Percentiles rank a stretch among this genome's conserved stretches.
These are phyloP conservation scores for Mirza zaza DNA, from an alignment of 2,113 vertebrate genomes.

Conservation along the genomic window DNA sequence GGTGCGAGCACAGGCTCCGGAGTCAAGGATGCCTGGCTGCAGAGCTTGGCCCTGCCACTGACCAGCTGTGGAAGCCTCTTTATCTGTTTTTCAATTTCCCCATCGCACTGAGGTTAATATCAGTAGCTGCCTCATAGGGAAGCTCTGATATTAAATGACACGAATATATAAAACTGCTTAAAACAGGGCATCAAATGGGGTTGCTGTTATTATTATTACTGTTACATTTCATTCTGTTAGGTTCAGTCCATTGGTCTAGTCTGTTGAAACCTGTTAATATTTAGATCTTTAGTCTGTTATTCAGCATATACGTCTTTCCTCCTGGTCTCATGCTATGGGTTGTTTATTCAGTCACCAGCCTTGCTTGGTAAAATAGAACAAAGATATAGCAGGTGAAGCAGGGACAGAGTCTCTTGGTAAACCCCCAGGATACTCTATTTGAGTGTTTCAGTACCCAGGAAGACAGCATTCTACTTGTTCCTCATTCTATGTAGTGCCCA, in stretches of 20 bases:
- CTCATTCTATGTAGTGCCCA: neutral
- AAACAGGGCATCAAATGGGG: neutral
- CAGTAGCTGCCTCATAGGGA: neutral
- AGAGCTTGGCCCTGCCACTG: neutral
- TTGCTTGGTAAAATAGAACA: neutral
- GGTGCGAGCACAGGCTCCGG: neutral
- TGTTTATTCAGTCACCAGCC: neutral
- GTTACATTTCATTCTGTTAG: neutral
- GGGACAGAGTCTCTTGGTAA: neutral
- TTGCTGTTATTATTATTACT: neutral
- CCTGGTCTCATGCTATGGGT: neutral
- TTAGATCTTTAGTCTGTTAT: neutral
- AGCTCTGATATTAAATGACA: neutral
- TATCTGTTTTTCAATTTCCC: neutral
- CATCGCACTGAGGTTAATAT: neutral
- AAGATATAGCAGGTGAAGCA: neutral
- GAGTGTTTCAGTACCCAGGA: too few relatives aligned
- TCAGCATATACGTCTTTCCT: neutral
- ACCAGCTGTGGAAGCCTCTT: accelerated
- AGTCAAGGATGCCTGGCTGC: neutral
- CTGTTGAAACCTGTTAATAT: neutral
- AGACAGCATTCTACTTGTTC: accelerated
- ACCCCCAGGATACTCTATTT: neutral
- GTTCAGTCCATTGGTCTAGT: neutral
- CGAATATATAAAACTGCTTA: neutral